Evolutionary conservation across 2,797 vertebrate species (phyloP), one percentile per base, ranked within the genome.

Genomic region (Gymnothorax javanicus): DNA sequence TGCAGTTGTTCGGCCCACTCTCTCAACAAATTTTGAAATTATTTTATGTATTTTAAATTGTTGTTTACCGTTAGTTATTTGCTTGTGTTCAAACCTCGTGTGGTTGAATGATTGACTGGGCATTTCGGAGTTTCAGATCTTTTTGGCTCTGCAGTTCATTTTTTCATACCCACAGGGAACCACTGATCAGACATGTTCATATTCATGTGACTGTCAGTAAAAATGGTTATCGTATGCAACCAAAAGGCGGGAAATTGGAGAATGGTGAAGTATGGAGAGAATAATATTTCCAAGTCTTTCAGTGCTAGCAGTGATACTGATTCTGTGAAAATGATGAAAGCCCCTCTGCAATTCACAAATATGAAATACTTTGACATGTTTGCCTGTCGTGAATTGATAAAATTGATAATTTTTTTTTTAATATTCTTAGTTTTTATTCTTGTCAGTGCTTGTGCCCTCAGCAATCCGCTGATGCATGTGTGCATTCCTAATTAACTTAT

Each of bases 191-290:
- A 87, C 87, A 84, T 88, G 62, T 62, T 84, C 43, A 89, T 71
- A 87, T 83, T 90, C 67, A 27, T 82, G 84, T 58, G 43, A n/a
- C 13, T 62, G 79, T 83, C 25, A 85, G 33, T 87, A 81, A 52
- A 88, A 82, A 88, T 87, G 85, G 77, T 91, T 89, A 75, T 91
- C 59, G 87, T 87, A 83, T 67, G 82, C 73, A 81, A 89, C 88
- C 64, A 90, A 90, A 89, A 83, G 58, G 58, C 62, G 23, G 43
- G 85, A 87, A 59, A 25, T 59, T 1, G 58, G 43, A 52, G 60
- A 90, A 84, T 85, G 6, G 43, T 54, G 25, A 87, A 75, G 88
- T 17, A 86, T 85, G 67, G 79, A 86, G 87, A 89, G 57, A 87
- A 85, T 3, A 64, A 81, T 83, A 43, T 89, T 60, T 75, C 62